Evolutionary conservation across 2,113 vertebrate genomes (phyloP), one percentile per base, ranked within the genome.

Genomic region (Rhombomys opimus): DNA sequence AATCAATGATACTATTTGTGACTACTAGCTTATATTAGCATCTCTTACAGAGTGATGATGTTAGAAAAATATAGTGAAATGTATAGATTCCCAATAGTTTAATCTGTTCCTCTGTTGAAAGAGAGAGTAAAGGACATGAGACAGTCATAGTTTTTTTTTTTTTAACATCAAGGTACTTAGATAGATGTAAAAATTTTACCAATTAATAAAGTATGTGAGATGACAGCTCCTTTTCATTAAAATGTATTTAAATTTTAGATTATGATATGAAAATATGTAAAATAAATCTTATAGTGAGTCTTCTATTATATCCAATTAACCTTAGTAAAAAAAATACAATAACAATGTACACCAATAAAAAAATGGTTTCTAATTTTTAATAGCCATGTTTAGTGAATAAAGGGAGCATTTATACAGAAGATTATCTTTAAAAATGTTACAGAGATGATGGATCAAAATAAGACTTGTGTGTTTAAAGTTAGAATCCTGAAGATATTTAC

Each of bases 401-500:
- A 92, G 87, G 41, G 90, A 93, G 46, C 32, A 87, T 96, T 94
- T 93, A 91, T 95, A 82, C 30, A 93, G 67, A 14, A 25, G 20
- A 91, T 90, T 82, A 96, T 89, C 57, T 65, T 63, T 73, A 57
- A 57, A 15, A 50, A 97, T 94, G 82, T 91, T 95, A 95, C 87
- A 91, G 86, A 96, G 93, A 92, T 95, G 81, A 57, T 85, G 63
- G 90, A 95, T 97, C 91, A 95, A 96, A 96, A 52, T 0, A 1
- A 95, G 94, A 98, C 97, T 96, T 97, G 97, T 97, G 97, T 98
- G 97, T 97, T 98, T 95, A 97, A 98, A 91, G 15, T 97, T 88
- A 92, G 93, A 96, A 97, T 81, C 97, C 98, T 98, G 97, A 98
- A 98, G 97, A 95, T 88, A 97, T 93, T 98, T 98, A 81, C 94